Base-by-base conservation (phyloP, 2,113 vertebrate species). In the Lamprologus callipterus region DNA sequence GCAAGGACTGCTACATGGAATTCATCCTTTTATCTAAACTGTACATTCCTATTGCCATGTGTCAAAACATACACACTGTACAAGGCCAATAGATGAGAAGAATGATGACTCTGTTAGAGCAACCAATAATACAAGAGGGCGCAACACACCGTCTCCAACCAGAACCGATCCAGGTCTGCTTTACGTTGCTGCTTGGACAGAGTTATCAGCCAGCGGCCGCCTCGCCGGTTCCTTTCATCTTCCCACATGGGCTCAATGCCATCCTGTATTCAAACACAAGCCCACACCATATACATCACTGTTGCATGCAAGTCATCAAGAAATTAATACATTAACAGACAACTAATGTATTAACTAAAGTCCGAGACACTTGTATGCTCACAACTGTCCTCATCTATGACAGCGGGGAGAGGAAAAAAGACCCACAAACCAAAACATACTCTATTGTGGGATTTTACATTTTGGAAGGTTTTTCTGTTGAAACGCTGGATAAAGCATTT, bases 201-300 rank as follows among this genome's bases (percentile, higher is more conserved):
- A 37, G 99, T 99, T 92, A 99, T 99, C 87, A 99, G 95, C 98
- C 98, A 99, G 94, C 98, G 97, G 78, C 98, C 98, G 33, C 98
- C 99, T 86, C 96, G 95, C 82, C 98, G 98, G 93, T 99, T 99
- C 87, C 97, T 97, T 51, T 98, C 97, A 79, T 99, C 99, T 96
- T 99, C 99, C 98, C 99, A 99, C 99, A 99, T 99, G 51, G 98
- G 99, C 65, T 99, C 98, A 89, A 99, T 98, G 2, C 98, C 98
- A 94, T 99, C 99, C 99, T 99, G 92, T 19, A 31, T 7, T n/a
- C 10, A 85, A 73, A 92, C 2, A 78, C 4, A 40, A 53, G 31
- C n/a, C 79, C 9, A 57, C 6, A 17, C 70, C 33, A 26, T 12
- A 12, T 54, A 85, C 9, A 47, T 37, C 3, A 11, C 8, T 79